Evolutionary conservation across 1,140 invertebrate species (phyloP), one percentile per base, ranked within the genome.

Genomic region (Drosophila arawakana): DNA sequence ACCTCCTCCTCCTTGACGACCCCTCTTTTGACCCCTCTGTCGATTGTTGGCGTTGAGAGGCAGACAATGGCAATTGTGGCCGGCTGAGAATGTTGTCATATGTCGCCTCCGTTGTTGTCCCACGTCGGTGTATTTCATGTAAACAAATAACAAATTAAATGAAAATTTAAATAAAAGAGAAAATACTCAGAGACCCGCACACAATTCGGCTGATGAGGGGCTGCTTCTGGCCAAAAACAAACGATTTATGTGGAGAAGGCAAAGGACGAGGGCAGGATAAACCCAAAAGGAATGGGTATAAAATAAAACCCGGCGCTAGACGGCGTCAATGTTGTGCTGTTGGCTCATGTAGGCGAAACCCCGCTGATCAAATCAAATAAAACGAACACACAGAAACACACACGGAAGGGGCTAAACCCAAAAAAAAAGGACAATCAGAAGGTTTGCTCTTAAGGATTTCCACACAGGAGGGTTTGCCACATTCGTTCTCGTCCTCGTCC

Each of bases 131-230:
- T 88, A 74, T 83, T 88, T 88, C 84, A 88, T 88, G 77, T 88
- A 90, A 90, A 91, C 88, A 90, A 90, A 90, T 90, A 90, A 90
- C 88, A 90, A 90, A 90, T 90, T 90, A 90, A 89, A 89, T 90
- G 80, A 86, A 90, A 90, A 88, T 83, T 90, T 90, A 90, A 86
- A 86, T 90, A 78, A 80, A 83, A 69, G 70, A 80, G 70, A 78
- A 73, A 49, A 62, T 71, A 63, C 44, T 35, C 43, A 50, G 34
- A 57, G 49, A 69, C 71, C 54, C 71, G 47, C 61, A 78, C 66
- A 69, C 58, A 52, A 52, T 37, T 39, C 49, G 57, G 15, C 13
- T 52, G 41, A 52, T 52, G 44, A 34, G 52, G 72, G 57, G 50
- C 72, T 57, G 72, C 3, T 25, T 52, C 37, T 49, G 50, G 73